A percentile compares a stretch with the other conserved stretches of the same genome.
These are phyloP conservation scores for Drosophila ananassae DNA, from an alignment of 1,140 invertebrate genomes.

Conservation along the genomic window DNA sequence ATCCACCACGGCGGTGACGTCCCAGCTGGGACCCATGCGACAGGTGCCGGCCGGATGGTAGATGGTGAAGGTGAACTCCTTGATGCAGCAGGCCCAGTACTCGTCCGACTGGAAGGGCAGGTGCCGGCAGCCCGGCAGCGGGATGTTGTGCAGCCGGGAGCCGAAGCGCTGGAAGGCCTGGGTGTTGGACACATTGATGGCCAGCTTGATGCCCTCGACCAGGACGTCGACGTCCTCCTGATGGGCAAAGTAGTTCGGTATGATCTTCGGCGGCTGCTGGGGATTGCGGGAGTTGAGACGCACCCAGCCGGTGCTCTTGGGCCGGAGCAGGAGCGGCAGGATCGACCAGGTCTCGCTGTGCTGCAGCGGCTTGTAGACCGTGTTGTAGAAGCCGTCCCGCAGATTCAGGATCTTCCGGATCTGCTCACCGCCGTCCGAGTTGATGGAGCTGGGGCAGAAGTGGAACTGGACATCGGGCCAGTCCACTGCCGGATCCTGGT, in stretches of 20 bases:
- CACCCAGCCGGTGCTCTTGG: slow-evolving; percentile 92
- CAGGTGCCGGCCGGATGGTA: slow-evolving; percentile 94
- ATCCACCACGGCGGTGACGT: slow-evolving; percentile 92
- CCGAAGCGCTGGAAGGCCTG: slow-evolving; percentile 92
- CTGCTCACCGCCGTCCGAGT: slow-evolving; percentile 91
- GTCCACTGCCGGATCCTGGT: slow-evolving; percentile 88
- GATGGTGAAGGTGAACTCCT: slow-evolving; percentile 93
- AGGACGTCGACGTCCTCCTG: slow-evolving; percentile 90
- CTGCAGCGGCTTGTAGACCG: slow-evolving; percentile 92
- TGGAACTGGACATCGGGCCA: slow-evolving; percentile 95
- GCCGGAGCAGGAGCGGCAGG: slow-evolving; percentile 91
- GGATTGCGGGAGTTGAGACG: slow-evolving; percentile 92
- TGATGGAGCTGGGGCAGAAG: slow-evolving; percentile 92
- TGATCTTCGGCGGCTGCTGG: slow-evolving; percentile 92
- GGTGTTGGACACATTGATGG: slow-evolving; percentile 91
- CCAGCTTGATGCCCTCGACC: slow-evolving; percentile 92
- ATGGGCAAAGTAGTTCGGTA: slow-evolving; percentile 95
- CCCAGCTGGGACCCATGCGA: slow-evolving; percentile 92
- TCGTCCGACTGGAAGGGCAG: slow-evolving; percentile 90
- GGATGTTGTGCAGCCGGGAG: slow-evolving; percentile 90
- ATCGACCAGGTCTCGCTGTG: slow-evolving; percentile 93
- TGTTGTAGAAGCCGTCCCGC: slow-evolving; percentile 91
- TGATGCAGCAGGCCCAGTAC: slow-evolving; percentile 92
- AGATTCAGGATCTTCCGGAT: slow-evolving; percentile 91
- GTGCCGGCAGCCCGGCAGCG: slow-evolving; percentile 91